Evolutionary conservation across 2,888 invertebrate genomes (phyloP).

Genomic region (Chydorus sphaericus): DNA sequence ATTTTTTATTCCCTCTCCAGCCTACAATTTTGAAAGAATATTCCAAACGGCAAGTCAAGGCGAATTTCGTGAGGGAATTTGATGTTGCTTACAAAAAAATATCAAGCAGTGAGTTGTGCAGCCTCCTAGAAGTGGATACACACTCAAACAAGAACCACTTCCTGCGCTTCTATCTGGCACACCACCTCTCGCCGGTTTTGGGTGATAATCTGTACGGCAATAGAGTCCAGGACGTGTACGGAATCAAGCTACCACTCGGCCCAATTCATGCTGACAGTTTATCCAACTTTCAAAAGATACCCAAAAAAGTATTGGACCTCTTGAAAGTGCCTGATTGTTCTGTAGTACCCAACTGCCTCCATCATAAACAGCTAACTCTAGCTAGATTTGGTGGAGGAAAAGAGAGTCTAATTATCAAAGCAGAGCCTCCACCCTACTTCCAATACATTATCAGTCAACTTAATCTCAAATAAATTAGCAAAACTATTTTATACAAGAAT

Average conservation of each 20-base stretch:
- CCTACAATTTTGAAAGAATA: constrained; percentile 19
- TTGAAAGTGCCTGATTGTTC: constrained; percentile 21
- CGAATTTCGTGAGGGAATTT: constrained; percentile 20
- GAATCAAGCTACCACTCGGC: constrained; percentile 25
- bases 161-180: constrained; percentile 28
- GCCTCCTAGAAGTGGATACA: constrained; percentile 26
- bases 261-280: constrained; percentile 24
- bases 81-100: constrained; percentile 23
- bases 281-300: constrained; percentile 20
- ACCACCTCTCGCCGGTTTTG: constrained; percentile 28
- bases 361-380: constrained; percentile 25
- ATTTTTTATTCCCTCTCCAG: constrained; percentile 8
- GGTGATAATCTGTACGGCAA: constrained; percentile 30
- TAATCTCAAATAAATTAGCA: background rate
- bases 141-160: constrained; percentile 26
- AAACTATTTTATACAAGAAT: background rate
- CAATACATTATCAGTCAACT: constrained; percentile 23
- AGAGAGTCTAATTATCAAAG: constrained; percentile 24
- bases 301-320: constrained; percentile 19
- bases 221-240: constrained; percentile 26
- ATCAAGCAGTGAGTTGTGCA: constrained; percentile 17
- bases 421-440: constrained; percentile 26
- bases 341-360: constrained; percentile 28
- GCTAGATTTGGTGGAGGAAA: constrained; percentile 18
- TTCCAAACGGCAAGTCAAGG: constrained; percentile 19